Conservation (phyloP, 2,797 vertebrate genomes). For the Eulemur mongoz region DNA sequence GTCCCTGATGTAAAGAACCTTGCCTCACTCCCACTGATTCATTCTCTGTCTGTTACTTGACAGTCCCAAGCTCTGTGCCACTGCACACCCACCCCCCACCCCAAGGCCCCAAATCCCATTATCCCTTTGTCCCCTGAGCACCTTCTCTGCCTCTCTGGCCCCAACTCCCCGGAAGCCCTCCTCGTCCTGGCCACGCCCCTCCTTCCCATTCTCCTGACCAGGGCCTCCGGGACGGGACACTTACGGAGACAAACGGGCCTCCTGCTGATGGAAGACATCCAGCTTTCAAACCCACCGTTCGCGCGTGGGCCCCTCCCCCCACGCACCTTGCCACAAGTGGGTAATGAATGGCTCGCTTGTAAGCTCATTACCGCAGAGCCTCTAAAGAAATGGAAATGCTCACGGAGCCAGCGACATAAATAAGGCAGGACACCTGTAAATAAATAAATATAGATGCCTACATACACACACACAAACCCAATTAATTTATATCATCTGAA, state of each 20-base stretch:
- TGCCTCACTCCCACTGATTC: background rate
- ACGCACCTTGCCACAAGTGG: background rate
- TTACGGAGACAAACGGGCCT: constrained; percentile 60
- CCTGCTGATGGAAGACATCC: constrained; percentile 46
- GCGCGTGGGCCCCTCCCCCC: background rate
- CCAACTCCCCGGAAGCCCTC: too few relatives aligned
- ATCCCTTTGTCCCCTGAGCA: rapidly evolving
- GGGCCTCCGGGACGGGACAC: constrained; percentile 24
- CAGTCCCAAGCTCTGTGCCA: background rate
- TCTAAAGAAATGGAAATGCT: constrained; percentile 28
- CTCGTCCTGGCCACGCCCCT: background rate
- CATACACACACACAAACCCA: background rate
- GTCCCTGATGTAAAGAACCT: too few relatives aligned
- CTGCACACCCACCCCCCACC: too few relatives aligned
- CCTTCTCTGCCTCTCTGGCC: background rate
- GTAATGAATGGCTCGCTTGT: background rate
- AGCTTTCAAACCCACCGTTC: background rate
- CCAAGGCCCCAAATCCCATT: background rate
- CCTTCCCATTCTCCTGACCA: background rate
- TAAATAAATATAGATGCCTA: constrained; percentile 34
- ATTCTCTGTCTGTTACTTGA: background rate
- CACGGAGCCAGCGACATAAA: constrained; percentile 32
- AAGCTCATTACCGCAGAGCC: background rate
- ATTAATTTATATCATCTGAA: constrained; percentile 28
- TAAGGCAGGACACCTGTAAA: constrained; percentile 46